Conservation (phyloP, 2,888 invertebrate species). For the Ellobium chinense region DNA sequence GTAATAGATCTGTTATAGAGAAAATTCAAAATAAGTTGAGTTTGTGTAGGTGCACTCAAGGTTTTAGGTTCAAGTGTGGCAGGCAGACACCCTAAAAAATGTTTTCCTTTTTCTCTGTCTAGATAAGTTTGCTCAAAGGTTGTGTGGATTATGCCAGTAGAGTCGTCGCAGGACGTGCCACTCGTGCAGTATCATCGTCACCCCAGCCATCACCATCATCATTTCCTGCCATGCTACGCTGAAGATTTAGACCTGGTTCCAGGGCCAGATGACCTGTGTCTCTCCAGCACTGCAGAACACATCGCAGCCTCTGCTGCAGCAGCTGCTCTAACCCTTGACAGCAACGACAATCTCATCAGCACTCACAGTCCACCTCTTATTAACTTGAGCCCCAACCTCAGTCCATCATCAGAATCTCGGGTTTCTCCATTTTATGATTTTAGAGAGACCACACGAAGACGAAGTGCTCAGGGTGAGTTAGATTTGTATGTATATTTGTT, state of each 20-base stretch:
- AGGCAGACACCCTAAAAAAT: no score
- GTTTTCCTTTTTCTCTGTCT: no score
- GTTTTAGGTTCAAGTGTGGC: no score
- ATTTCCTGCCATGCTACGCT: constrained; percentile 46
- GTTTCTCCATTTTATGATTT: constrained; percentile 76
- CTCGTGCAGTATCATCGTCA: constrained; percentile 51
- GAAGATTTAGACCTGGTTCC: constrained; percentile 44
- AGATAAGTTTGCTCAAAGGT: constrained; percentile 4
- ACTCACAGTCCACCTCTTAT: constrained; percentile 77
- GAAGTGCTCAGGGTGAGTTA: constrained; percentile 69
- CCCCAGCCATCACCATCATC: constrained; percentile 52
- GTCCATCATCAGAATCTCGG: constrained; percentile 58
- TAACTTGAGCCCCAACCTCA: constrained; percentile 74
- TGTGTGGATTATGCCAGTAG: constrained; percentile 67
- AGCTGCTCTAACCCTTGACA: constrained; percentile 39
- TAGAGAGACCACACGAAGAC: constrained; percentile 71
- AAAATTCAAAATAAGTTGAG: no score
- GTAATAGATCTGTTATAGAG: no score
- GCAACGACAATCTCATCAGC: constrained; percentile 67
- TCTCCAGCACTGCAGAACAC: constrained; percentile 34
- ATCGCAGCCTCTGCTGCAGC: constrained; percentile 40
- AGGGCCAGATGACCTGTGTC: constrained; percentile 44
- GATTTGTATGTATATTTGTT: no score
- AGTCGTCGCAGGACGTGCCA: constrained; percentile 67
- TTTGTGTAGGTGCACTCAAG: no score